phyloP scores from a whole-genome alignment of 2,888 invertebrate species.

The Carpatolechia fugitivella region DNA sequence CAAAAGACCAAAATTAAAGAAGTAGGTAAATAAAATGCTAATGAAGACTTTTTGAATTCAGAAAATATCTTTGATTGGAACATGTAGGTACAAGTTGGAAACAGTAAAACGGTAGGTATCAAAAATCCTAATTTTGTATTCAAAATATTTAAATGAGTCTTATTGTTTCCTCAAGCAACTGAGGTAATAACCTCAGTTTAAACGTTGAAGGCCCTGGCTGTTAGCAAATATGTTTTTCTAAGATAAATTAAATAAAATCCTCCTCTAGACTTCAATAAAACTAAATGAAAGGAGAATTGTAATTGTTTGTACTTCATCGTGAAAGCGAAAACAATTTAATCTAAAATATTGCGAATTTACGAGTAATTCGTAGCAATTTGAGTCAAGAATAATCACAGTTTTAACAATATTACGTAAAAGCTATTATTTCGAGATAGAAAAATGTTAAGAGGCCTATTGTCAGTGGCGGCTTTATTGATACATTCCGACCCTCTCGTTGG shows the following conservation, averaged over 20 bases:
- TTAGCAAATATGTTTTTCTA: conserved; percentile 42
- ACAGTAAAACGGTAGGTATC: background rate
- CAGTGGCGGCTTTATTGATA: background rate
- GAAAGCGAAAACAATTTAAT: background rate
- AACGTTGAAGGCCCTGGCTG: conserved; percentile 32
- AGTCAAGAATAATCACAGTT: background rate
- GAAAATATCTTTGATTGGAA: too few species aligned
- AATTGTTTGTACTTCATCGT: background rate
- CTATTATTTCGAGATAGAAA: too few species aligned
- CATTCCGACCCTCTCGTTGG: background rate
- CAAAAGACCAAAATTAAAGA: too few species aligned
- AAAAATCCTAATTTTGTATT: conserved; percentile 1
- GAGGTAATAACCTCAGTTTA: conserved; percentile 43
- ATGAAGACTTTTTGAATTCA: too few species aligned
- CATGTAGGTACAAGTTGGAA: too few species aligned
- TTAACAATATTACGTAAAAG: too few species aligned
- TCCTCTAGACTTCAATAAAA: background rate
- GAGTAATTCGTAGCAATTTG: background rate
- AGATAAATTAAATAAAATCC: conserved; percentile 25
- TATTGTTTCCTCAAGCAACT: conserved; percentile 5
- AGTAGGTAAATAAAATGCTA: too few species aligned
- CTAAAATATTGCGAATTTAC: background rate
- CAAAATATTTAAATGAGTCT: conserved; percentile 5
- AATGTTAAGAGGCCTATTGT: background rate
- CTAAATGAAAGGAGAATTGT: background rate